A percentile compares a stretch with the other conserved stretches of the same genome.
These are phyloP conservation scores for Ischnus inquisitorius DNA, from an alignment of 2,888 invertebrate genomes.

Conservation along the genomic window DNA sequence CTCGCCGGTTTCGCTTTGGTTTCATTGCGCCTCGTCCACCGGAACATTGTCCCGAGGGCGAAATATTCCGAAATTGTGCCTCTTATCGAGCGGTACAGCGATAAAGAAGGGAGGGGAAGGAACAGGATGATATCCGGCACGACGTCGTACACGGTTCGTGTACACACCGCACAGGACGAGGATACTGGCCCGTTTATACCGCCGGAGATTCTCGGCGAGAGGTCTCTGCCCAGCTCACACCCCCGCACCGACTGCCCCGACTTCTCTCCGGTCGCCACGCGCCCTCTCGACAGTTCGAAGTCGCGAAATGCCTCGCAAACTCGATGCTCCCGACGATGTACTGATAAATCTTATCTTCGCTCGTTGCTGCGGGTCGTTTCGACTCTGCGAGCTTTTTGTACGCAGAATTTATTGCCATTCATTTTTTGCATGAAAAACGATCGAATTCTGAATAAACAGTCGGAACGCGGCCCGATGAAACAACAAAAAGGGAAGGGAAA, in stretches of 20 bases:
- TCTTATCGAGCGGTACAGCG: slow-evolving; percentile 39
- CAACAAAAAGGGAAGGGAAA: neutral
- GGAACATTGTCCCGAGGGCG: slow-evolving; percentile 28
- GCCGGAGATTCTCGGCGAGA: neutral
- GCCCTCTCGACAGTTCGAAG: neutral
- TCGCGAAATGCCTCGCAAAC: slow-evolving; percentile 2
- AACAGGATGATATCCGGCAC: slow-evolving; percentile 53
- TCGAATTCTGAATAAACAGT: neutral
- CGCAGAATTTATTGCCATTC: too few relatives aligned
- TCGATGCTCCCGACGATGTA: neutral
- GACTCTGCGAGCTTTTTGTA: too few relatives aligned
- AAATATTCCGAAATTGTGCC: slow-evolving; percentile 52
- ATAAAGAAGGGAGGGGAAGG: slow-evolving; percentile 11
- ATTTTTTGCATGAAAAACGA: neutral
- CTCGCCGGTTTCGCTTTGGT: neutral
- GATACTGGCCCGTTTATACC: slow-evolving; percentile 15
- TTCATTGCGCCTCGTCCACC: neutral
- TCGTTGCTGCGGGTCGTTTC: neutral
- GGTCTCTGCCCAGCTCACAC: slow-evolving; percentile 15
- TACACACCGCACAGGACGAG: slow-evolving; percentile 33
- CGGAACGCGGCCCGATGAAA: neutral
- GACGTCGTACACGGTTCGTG: slow-evolving; percentile 32
- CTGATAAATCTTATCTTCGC: neutral
- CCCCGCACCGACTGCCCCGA: neutral
- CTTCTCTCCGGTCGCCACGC: neutral